Evolutionary conservation across 2,113 vertebrate genomes (phyloP).

Genomic region (Daboia siamensis): DNA sequence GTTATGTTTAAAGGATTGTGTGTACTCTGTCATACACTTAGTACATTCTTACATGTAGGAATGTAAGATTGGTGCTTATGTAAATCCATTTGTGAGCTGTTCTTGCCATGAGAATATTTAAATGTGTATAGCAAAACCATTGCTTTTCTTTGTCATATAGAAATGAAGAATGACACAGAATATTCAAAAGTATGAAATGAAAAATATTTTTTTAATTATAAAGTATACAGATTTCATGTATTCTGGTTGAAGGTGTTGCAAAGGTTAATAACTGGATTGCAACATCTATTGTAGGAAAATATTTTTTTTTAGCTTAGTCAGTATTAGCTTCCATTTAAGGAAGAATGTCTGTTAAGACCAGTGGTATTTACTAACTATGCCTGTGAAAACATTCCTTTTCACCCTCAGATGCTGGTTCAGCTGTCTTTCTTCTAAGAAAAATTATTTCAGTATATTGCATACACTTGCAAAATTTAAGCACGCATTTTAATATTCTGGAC

Average conservation of each 20-base stretch:
- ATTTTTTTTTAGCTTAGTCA: conserved; percentile 46
- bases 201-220: background rate
- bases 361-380: conserved; percentile 73
- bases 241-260: conserved; percentile 48
- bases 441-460: conserved; percentile 69
- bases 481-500: conserved; percentile 57
- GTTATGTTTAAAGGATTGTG: background rate
- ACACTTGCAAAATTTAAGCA: conserved; percentile 68
- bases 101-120: conserved; percentile 2
- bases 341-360: conserved; percentile 68
- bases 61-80: background rate
- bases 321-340: conserved; percentile 70
- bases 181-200: conserved; percentile 1
- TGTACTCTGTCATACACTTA: background rate
- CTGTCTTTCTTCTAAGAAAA: conserved; percentile 69
- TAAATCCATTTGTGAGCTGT: background rate
- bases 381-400: conserved; percentile 77
- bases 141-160: background rate
- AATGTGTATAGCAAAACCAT: background rate
- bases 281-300: conserved; percentile 46
- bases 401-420: conserved; percentile 72
- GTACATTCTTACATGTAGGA: background rate
- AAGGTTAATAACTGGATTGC: conserved; percentile 44
- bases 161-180: background rate
- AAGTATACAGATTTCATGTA: conserved; percentile 26